Conservation (phyloP, 1,140 invertebrate species). For the Drosophila lowei region DNA sequence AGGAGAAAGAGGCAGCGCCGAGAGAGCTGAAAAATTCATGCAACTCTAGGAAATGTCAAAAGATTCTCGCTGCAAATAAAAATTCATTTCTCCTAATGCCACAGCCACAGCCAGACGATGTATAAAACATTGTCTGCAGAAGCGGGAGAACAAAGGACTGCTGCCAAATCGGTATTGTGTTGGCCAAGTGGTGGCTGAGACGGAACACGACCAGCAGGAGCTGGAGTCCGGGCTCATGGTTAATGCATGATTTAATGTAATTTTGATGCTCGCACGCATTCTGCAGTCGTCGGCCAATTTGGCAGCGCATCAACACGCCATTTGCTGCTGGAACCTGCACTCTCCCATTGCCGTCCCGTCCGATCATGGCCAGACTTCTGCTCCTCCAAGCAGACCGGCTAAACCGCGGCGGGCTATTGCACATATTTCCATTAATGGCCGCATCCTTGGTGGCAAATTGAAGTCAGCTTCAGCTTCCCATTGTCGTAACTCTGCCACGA, state of each 20-base stretch:
- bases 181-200: neutral
- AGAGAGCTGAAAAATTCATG: constrained; percentile 51
- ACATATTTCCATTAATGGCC: constrained; percentile 76
- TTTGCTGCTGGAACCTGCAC: constrained; percentile 44
- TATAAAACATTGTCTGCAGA: constrained; percentile 66
- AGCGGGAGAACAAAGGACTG: constrained; percentile 62
- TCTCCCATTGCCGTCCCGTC: neutral
- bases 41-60: constrained; percentile 31
- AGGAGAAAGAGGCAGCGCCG: neutral
- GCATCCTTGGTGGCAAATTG: constrained; percentile 78
- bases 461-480: constrained; percentile 58
- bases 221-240: constrained; percentile 56
- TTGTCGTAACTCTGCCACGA: constrained; percentile 64
- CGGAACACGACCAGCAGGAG: neutral
- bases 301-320: constrained; percentile 80
- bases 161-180: constrained; percentile 70
- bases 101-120: constrained; percentile 50
- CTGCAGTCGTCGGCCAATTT: constrained; percentile 63
- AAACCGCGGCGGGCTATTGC: constrained; percentile 44
- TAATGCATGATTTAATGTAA: constrained; percentile 82
- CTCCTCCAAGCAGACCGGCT: constrained; percentile 18
- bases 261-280: constrained; percentile 68
- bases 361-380: constrained; percentile 1
- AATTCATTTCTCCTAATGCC: constrained; percentile 64
- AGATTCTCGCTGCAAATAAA: constrained; percentile 60